These are phyloP conservation scores for Ischnura elegans DNA, from an alignment of 2,888 invertebrate species.

Conservation along the genomic window DNA sequence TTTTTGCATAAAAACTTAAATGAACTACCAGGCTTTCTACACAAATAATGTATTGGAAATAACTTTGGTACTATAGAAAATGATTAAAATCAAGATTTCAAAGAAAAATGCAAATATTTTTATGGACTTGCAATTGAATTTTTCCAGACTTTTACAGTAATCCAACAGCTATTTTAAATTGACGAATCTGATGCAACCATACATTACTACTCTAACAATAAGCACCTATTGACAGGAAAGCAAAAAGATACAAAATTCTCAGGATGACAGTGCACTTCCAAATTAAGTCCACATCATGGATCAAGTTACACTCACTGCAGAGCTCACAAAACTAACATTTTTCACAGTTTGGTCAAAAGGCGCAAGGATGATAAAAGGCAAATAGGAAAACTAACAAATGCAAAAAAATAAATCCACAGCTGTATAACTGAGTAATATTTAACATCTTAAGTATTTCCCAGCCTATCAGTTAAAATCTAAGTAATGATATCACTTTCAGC, in stretches of 20 bases:
- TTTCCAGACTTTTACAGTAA: not conserved
- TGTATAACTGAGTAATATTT: not conserved
- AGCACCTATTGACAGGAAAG: not conserved
- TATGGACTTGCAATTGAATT: not conserved
- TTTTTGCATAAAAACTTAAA: too few species aligned
- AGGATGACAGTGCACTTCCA: not conserved
- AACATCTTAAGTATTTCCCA: too few species aligned
- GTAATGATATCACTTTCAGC: too few species aligned
- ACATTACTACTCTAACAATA: not conserved
- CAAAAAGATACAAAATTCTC: not conserved
- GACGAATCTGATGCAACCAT: not conserved
- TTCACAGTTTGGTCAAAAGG: not conserved
- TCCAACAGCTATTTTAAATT: not conserved
- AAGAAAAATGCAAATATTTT: not conserved
- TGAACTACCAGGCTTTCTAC: too few species aligned
- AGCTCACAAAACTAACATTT: not conserved
- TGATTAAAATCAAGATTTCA: too few species aligned
- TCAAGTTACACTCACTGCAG: not conserved
- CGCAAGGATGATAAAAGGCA: not conserved
- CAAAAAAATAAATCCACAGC: not conserved
- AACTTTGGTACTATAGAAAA: too few species aligned
- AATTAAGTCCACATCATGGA: not conserved
- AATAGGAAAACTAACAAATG: not conserved
- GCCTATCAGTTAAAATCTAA: too few species aligned
- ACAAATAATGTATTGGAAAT: too few species aligned